Conservation (phyloP, 2,113 vertebrate species). For the Sclerurus mexicanus region DNA sequence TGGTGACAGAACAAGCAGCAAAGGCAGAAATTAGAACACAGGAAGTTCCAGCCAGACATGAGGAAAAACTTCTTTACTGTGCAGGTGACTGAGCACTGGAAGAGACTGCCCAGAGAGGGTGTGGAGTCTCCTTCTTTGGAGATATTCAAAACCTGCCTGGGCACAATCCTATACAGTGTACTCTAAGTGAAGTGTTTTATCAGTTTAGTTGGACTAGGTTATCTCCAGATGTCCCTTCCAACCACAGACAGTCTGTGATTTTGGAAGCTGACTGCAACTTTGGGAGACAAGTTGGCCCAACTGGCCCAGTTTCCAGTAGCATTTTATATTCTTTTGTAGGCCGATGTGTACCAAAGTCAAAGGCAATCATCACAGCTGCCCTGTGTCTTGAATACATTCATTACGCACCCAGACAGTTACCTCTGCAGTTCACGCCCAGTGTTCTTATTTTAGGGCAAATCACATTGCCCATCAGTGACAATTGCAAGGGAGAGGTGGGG, state of each 20-base stretch:
- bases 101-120: neutral
- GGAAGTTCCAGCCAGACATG: neutral
- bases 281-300: accelerated
- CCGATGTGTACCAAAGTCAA: neutral
- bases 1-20: neutral
- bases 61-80: neutral
- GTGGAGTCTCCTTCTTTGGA: neutral
- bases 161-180: neutral
- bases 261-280: neutral
- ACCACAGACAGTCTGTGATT: neutral
- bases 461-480: neutral
- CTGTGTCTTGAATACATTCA: neutral
- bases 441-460: neutral
- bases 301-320: no score
- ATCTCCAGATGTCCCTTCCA: neutral
- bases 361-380: neutral
- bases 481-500: neutral
- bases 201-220: neutral
- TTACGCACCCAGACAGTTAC: neutral
- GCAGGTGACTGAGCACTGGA: neutral
- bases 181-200: neutral
- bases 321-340: neutral
- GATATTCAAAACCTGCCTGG: neutral
- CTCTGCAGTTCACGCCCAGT: neutral
- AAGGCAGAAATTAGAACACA: neutral